Base-by-base conservation (phyloP, 2,113 vertebrate species). In the Caretta caretta region DNA sequence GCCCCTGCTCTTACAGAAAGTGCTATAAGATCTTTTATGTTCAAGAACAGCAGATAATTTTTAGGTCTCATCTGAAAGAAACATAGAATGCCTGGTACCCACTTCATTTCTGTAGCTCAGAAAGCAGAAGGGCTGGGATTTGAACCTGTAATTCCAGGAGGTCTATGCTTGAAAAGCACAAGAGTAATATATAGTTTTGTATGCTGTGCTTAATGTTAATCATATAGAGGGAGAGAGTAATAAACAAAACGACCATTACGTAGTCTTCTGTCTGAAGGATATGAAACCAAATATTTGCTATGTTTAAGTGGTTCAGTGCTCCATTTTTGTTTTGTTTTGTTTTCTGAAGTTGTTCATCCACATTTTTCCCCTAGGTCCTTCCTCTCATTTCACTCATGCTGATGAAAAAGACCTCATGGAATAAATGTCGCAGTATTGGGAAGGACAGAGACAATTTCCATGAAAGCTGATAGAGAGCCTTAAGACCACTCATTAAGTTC, bases 71-170 rank as follows among this genome's bases (percentile, higher is more conserved):
- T 75, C 79, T 90, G 65, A 80, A 12, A 51, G 42, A 35, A 81
- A 19, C 65, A 62, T 76, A 92, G 65, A 80, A 27, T 65, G n/a
- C 12, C 5, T 31, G 62, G 31, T 65, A 35, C 31, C 31, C 35
- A 69, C 62, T 84, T 80, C 59, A 57, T 57, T 85, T 75, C 5
- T 78, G 31, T 12, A 6, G 13, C 14, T 50, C 59, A 81, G 88
- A 86, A 82, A 89, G 80, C 69, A 81, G 59, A 65, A 80, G 7
- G 17, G 65, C 88, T 93, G 79, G 6, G 92, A 80, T 76, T 46
- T 76, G 29, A 76, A 48, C 7, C n/a, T 54, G 35, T 57, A 65
- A 80, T 75, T 53, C 19, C 14, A 22, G 51, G 56, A 57, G 56
- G 56, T 57, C 9, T 48, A 80, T 27, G 1, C 12, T n/a, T 35